Base-by-base conservation (phyloP, 2,797 vertebrate genomes). In the Pangasius djambal region DNA sequence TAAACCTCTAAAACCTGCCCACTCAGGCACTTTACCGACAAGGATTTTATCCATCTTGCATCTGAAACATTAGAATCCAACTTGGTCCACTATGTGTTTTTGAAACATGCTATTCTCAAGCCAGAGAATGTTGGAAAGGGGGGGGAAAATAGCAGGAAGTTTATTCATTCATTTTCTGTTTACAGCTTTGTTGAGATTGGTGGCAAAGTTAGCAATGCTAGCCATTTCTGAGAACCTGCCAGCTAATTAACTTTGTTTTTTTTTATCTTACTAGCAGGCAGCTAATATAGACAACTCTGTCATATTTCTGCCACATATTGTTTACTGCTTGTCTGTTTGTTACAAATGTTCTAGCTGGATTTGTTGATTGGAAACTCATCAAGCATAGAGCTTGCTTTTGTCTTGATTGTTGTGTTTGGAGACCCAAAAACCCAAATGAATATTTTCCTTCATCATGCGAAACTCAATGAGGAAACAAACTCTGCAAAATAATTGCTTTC, bases 11-110 rank as follows among this genome's bases (percentile, higher is more conserved):
- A 77, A 86, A 77, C 34, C 13, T 75, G 70, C 86, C n/a, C 37
- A 48, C 85, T 40, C 70, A 57, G 44, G 70, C 85, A 75, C 52
- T 86, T 74, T 59, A 63, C 57, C 37, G 59, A 44, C 79, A 86
- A 86, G 83, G 67, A 85, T 85, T 72, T 85, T 55, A 82, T 31
- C 84, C 67, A 74, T 57, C 50, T 40, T 74, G 67, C 52, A 83
- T 16, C 59, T 83, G 59, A 48, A 44, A 65, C 81, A 83, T 83
- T 48, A 13, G 57, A 83, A 83, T 61, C 18, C 55, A 83, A 25
- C 57, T 40, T 61, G n/a, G 57, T 37, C 57, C 34, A 37, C 8
- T 28, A 2, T 50, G 22, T 52, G 12, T 9, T 59, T 59, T 59
- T 20, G 4, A 59, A 59, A 37, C 2, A 9, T 25, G 20, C 31